phyloP scores from a whole-genome alignment of 1,140 invertebrate species.

The Papilio dardanus region DNA sequence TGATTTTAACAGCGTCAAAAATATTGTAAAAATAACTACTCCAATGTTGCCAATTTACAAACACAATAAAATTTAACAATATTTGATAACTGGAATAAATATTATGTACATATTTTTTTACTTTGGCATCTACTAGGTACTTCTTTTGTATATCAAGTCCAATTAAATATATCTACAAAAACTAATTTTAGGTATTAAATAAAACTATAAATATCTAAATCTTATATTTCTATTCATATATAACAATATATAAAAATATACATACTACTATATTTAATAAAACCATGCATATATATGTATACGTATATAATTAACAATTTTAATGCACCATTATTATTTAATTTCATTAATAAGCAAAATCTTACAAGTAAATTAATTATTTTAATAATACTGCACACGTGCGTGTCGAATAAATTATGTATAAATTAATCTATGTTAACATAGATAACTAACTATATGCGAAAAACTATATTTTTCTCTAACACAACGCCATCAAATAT shows the following conservation, averaged over 20 bases:
- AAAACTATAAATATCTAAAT: constrained; percentile 28
- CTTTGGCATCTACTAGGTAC: constrained; percentile 27
- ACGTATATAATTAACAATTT: constrained; percentile 42
- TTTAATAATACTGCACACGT: constrained; percentile 73
- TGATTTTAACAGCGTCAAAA: constrained; percentile 9
- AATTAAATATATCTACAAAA: constrained; percentile 7
- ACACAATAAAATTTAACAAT: constrained; percentile 6
- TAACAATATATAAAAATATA: constrained; percentile 38
- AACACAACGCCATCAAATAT: constrained; percentile 33
- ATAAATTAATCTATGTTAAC: constrained; percentile 68
- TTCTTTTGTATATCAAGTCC: background rate
- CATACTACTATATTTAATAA: constrained; percentile 46
- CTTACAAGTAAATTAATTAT: constrained; percentile 47
- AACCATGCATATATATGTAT: constrained; percentile 50
- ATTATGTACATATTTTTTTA: constrained; percentile 11
- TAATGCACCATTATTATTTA: constrained; percentile 54
- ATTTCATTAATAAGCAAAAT: constrained; percentile 51
- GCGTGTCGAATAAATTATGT: constrained; percentile 50
- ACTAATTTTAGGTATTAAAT: constrained; percentile 26
- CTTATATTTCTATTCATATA: constrained; percentile 36
- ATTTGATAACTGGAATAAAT: constrained; percentile 24
- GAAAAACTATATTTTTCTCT: constrained; percentile 41
- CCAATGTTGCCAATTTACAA: constrained; percentile 13
- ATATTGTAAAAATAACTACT: background rate
- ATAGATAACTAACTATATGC: constrained; percentile 63